phyloP scores from a whole-genome alignment of 2,888 invertebrate species.

The Nebria salina region DNA sequence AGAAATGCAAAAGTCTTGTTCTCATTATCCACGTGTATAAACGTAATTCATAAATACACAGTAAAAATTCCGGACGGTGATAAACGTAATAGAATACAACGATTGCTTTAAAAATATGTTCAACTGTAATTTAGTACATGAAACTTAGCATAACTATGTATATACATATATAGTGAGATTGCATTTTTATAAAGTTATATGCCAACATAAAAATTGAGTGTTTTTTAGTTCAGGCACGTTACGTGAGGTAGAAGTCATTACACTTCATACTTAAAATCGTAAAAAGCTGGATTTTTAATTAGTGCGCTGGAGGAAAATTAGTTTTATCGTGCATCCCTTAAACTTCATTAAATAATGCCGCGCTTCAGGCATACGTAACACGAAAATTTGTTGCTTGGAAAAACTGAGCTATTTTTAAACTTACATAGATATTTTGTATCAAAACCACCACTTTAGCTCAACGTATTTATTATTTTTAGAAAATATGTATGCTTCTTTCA shows the following conservation, averaged over 20 bases:
- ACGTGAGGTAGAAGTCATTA: not conserved
- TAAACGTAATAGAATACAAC: not conserved
- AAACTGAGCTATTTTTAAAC: not conserved
- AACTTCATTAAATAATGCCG: not conserved
- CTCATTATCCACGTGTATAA: not conserved
- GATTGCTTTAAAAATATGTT: not conserved
- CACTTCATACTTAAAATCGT: conserved; percentile 1
- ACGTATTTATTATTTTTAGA: no score
- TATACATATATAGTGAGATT: not conserved
- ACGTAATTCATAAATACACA: not conserved
- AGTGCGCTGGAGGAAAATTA: not conserved
- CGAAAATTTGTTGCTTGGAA: not conserved
- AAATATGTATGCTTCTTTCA: no score
- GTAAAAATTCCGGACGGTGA: not conserved
- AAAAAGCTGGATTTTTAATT: not conserved
- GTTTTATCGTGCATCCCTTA: not conserved
- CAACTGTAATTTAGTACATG: not conserved
- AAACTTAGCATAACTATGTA: not conserved
- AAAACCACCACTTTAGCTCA: not conserved
- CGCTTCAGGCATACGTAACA: not conserved
- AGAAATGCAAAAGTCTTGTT: not conserved
- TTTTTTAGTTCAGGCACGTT: not conserved
- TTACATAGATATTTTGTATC: not conserved
- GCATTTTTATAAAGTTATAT: not conserved
- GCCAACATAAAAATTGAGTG: not conserved